phyloP scores from a whole-genome alignment of 2,797 vertebrate species.

The Pelodytes ibericus region DNA sequence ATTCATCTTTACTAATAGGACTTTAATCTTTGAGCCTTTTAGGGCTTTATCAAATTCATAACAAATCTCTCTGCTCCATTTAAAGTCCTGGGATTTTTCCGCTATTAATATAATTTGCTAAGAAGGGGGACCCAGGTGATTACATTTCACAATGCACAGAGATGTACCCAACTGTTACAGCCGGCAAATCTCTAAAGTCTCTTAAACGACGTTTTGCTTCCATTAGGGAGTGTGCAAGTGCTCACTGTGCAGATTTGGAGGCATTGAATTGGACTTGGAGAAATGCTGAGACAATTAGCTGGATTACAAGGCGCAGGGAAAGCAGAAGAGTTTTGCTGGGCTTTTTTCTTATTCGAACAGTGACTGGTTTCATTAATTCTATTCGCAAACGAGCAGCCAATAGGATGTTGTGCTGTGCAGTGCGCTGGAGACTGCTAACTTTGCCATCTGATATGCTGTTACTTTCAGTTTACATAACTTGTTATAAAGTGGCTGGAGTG shows the following conservation, averaged over 20 bases:
- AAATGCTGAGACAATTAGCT: no score
- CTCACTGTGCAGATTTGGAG: conserved; percentile 25
- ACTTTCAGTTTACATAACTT: no score
- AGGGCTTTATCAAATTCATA: conserved; percentile 10
- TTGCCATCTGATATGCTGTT: no score
- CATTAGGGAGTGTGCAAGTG: conserved; percentile 19
- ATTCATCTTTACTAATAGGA: not conserved
- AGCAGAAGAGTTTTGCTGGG: no score
- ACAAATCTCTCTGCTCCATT: conserved; percentile 6
- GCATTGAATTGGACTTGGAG: no score
- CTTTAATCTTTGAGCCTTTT: not conserved
- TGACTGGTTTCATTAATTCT: no score
- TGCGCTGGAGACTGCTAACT: no score
- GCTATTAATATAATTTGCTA: conserved; percentile 29
- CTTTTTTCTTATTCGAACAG: no score
- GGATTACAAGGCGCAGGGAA: no score
- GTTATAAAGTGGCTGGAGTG: no score
- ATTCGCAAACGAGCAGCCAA: no score
- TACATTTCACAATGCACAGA: conserved; percentile 13
- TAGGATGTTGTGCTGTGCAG: no score
- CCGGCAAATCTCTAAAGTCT: conserved; percentile 19
- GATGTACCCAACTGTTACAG: conserved; percentile 4
- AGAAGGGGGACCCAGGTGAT: conserved; percentile 36
- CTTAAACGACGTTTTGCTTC: conserved; percentile 24
- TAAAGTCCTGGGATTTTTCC: conserved; percentile 14